A percentile compares a stretch with the other conserved stretches of the same genome.
Evolutionary conservation across 2,113 vertebrate genomes (phyloP).

Genomic region (Megaceryle torquata): DNA sequence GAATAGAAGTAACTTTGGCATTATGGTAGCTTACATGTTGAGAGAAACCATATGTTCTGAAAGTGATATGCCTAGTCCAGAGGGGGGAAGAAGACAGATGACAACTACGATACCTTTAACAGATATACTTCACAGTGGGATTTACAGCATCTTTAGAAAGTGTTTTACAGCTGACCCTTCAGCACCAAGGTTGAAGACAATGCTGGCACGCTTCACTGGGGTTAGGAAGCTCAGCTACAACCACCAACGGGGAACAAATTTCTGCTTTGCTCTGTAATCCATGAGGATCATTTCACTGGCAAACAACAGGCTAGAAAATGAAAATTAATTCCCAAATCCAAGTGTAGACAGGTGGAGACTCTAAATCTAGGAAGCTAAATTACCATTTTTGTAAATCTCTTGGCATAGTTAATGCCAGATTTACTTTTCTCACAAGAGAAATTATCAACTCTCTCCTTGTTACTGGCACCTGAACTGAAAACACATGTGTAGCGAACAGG

Average conservation of each 20-base stretch:
- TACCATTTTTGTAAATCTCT: neutral
- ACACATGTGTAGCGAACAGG: neutral
- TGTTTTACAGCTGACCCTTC: neutral
- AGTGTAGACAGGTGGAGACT: neutral
- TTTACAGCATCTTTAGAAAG: neutral
- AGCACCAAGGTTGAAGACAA: neutral
- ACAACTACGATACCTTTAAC: neutral
- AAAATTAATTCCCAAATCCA: neutral
- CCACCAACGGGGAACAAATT: neutral
- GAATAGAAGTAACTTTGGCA: neutral
- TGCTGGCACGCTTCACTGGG: neutral
- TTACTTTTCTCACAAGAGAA: neutral
- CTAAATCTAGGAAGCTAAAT: neutral
- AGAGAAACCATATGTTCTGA: neutral
- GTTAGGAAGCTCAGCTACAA: neutral
- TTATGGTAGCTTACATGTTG: neutral
- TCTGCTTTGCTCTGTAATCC: neutral
- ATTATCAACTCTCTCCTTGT: neutral
- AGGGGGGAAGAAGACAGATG: neutral
- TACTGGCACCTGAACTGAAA: neutral
- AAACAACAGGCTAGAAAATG: neutral
- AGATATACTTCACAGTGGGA: neutral
- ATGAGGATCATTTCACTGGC: neutral
- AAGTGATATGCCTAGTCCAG: neutral
- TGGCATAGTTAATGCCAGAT: neutral